Percentiles rank a stretch among this genome's conserved stretches.
phyloP scores from a whole-genome alignment of 2,888 invertebrate genomes.

The Drosophila borborema region DNA sequence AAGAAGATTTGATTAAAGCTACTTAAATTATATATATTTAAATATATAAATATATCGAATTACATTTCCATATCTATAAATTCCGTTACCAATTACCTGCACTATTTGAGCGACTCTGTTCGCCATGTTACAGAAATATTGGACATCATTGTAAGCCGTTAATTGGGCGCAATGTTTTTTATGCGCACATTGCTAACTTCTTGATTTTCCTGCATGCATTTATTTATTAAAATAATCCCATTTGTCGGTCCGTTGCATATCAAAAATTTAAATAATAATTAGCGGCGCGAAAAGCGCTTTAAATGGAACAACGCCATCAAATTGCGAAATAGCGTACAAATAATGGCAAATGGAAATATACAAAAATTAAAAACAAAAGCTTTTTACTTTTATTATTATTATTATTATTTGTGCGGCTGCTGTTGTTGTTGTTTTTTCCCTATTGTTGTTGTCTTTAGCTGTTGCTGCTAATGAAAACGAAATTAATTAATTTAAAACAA shows the following conservation, averaged over 20 bases:
- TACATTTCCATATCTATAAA: neutral
- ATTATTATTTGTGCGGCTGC: constrained; percentile 6
- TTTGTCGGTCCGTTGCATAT: constrained; percentile 59
- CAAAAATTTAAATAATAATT: constrained; percentile 80
- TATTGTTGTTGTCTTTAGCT: constrained; percentile 30
- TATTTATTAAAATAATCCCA: constrained; percentile 78
- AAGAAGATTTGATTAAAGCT: too few relatives aligned
- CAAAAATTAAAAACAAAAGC: constrained; percentile 70
- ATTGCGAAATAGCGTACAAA: constrained; percentile 70
- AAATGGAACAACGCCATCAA: constrained; percentile 65
- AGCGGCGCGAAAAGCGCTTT: constrained; percentile 74
- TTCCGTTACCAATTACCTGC: neutral
- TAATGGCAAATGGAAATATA: constrained; percentile 68
- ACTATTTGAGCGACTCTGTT: neutral
- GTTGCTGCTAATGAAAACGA: constrained; percentile 69
- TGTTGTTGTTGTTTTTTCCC: neutral
- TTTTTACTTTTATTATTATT: constrained; percentile 15
- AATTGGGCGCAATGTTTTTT: constrained; percentile 53
- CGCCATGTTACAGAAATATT: neutral
- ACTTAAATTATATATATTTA: neutral
- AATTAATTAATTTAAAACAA: constrained; percentile 77
- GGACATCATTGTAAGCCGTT: constrained; percentile 38
- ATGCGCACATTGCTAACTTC: constrained; percentile 52
- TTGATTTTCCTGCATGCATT: constrained; percentile 62
- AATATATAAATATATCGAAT: neutral